Base-by-base conservation (phyloP, 2,797 vertebrate species). In the Pseudotriccus pelzelni region DNA sequence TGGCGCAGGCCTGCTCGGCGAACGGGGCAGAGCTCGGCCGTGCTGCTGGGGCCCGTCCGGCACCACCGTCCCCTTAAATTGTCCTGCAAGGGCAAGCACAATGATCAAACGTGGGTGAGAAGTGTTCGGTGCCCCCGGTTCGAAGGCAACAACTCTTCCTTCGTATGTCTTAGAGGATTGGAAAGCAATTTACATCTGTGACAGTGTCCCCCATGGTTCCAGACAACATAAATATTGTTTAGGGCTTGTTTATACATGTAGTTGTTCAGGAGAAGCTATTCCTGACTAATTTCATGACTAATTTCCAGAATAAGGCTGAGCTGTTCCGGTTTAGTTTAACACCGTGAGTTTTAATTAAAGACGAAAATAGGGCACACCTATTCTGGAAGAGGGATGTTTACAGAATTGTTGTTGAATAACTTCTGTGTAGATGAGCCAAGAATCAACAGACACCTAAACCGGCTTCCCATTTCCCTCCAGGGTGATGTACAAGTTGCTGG, bases 301-400 rank as follows among this genome's bases (percentile, higher is more conserved):
- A 90, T 88, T 95, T 94, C 83, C 91, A 95, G 93, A 69, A 43
- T 72, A 78, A 86, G 67, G 21, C 50, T 75, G 73, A 83, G 69
- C 47, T 69, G 63, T 93, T 96, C 89, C 10, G 15, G 43, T 93
- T 87, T 58, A 62, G 53, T 91, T 93, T 63, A 90, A 87, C 43
- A 10, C 50, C 3, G 2, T 34, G 84, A 74, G 75, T 87, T 90
- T 90, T 91, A 88, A 92, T 91, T 93, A 88, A 92, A 81, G 87
- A 93, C 59, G 70, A 87, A 84, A 89, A 84, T 14, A 64, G 39
- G 92, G 27, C 95, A 83, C 78, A 87, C 90, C 95, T 94, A 43
- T 62, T 75, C 81, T 82, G 56, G 72, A 90, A 85, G 37, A 68
- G 60, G 67, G 59, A 53, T 78, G 84, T 92, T 95, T 87, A 89